These are phyloP conservation scores for Eulithis testata DNA, from an alignment of 2,888 invertebrate genomes.

Conservation along the genomic window DNA sequence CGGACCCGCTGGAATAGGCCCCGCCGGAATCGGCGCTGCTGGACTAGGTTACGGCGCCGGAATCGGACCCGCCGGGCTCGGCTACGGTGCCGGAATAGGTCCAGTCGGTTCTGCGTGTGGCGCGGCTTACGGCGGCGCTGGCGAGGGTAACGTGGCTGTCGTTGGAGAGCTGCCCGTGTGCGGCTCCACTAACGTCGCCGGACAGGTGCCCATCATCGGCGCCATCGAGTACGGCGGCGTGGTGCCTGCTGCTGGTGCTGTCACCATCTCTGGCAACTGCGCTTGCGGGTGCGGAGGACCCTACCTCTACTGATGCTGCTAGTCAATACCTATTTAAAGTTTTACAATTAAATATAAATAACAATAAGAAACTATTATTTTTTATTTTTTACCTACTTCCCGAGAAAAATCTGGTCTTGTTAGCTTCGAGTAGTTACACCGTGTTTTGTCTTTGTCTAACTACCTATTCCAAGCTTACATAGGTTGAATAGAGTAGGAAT, in stretches of 20 bases:
- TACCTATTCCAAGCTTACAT: too few relatives aligned
- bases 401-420: too few relatives aligned
- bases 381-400: too few relatives aligned
- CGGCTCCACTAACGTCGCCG: constrained; percentile 49
- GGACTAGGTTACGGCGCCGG: constrained; percentile 10
- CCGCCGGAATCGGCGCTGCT: constrained; percentile 9
- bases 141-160: constrained; percentile 45
- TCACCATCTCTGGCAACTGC: constrained; percentile 43
- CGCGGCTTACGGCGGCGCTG: constrained; percentile 37
- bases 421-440: too few relatives aligned
- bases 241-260: constrained; percentile 45
- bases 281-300: constrained; percentile 33
- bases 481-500: too few relatives aligned
- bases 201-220: constrained; percentile 51
- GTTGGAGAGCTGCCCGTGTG: constrained; percentile 49
- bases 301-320: background rate
- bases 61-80: constrained; percentile 42
- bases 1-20: constrained; percentile 13
- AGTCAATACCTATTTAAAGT: background rate
- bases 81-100: constrained; percentile 41
- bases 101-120: too few relatives aligned
- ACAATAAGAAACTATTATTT: too few relatives aligned
- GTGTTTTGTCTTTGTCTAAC: too few relatives aligned
- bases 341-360: background rate
- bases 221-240: constrained; percentile 44